Evolutionary conservation across 2,113 vertebrate genomes (phyloP).

Genomic region (Numenius arquata): DNA sequence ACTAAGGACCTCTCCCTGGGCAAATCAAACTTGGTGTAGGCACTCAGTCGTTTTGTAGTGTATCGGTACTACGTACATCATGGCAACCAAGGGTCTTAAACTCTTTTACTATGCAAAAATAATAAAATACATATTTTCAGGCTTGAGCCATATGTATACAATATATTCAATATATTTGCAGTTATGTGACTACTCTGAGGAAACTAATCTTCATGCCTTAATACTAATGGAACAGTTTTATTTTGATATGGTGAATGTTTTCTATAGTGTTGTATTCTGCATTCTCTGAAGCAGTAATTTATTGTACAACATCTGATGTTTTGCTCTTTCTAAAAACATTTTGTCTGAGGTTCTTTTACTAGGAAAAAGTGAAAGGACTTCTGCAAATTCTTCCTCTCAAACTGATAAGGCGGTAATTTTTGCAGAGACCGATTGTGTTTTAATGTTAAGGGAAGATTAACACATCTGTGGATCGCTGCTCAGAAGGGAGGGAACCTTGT

Average conservation of each 20-base stretch:
- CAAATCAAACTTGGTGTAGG: neutral
- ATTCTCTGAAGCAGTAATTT: neutral
- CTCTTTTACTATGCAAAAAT: neutral
- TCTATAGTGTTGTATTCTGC: neutral
- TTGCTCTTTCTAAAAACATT: neutral
- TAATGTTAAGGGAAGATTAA: neutral
- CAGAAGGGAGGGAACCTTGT: neutral
- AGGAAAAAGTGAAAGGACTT: neutral
- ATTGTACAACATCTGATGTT: neutral
- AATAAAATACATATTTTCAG: neutral
- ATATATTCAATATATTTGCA: neutral
- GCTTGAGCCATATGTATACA: neutral
- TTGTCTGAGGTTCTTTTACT: neutral
- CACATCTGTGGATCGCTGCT: neutral
- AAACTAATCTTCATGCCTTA: neutral
- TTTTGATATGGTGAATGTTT: neutral
- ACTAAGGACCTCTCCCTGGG: neutral
- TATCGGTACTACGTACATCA: neutral
- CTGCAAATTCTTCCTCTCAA: neutral
- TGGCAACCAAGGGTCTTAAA: neutral
- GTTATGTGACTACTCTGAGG: neutral
- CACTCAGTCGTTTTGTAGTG: neutral
- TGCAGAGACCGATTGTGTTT: neutral
- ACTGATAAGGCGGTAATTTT: neutral
- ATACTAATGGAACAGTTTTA: neutral